A percentile compares a stretch with the other conserved stretches of the same genome.
phyloP scores from a whole-genome alignment of 2,888 invertebrate genomes.

The Branchipolynoe longqiensis region DNA sequence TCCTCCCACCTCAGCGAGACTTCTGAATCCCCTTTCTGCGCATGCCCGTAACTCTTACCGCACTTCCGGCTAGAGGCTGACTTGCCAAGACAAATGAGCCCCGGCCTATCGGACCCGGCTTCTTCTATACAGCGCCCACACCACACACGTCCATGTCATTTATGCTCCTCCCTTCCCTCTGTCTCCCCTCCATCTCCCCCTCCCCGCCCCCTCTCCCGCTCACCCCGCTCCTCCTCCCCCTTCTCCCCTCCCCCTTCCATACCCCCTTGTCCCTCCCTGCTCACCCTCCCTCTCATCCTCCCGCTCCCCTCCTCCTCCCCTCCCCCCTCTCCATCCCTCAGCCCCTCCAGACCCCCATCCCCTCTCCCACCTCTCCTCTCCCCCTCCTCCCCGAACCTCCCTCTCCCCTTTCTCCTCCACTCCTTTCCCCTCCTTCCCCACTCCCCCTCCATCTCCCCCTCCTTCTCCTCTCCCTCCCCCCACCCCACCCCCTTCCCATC shows the following conservation, averaged over 20 bases:
- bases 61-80: neutral
- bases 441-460: neutral
- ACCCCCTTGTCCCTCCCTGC: neutral
- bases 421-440: neutral
- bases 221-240: neutral
- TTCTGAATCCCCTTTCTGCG: slow-evolving; percentile 5
- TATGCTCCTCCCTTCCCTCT: neutral
- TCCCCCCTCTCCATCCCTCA: neutral
- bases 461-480: neutral
- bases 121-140: too few relatives aligned
- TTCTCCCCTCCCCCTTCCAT: neutral
- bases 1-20: slow-evolving; percentile 22
- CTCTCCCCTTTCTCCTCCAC: neutral
- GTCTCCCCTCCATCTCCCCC: neutral
- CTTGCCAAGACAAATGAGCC: neutral
- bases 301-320: neutral
- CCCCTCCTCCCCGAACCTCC: neutral
- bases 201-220: neutral
- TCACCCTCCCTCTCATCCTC: neutral
- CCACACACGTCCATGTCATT: too few relatives aligned
- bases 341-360: neutral
- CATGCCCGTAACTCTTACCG: slow-evolving; percentile 12
- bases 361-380: neutral
- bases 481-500: neutral
- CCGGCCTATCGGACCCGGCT: too few relatives aligned